Conservation (phyloP, 2,888 invertebrate genomes). For the Adelognathus sp. region DNA sequence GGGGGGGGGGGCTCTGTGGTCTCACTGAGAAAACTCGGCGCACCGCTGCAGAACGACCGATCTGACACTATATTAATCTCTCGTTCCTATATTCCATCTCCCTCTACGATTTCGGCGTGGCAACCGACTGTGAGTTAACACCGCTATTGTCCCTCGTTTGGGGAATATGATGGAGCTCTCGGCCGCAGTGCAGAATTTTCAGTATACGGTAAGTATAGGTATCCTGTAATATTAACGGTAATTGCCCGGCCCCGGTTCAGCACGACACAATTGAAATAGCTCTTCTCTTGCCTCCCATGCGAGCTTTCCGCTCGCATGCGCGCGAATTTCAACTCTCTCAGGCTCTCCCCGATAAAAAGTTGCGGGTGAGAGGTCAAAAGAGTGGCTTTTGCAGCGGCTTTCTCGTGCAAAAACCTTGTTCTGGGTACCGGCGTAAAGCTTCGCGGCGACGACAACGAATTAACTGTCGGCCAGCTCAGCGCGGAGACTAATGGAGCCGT, state of each 20-base stretch:
- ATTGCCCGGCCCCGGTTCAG: constrained; percentile 72
- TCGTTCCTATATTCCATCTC: constrained; percentile 9
- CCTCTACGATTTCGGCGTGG: constrained; percentile 12
- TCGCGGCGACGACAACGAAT: not conserved
- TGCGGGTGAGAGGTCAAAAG: not conserved
- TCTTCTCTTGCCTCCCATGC: constrained; percentile 53
- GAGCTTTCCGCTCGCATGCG: not conserved
- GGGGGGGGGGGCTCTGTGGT: not conserved
- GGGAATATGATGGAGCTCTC: constrained; percentile 73
- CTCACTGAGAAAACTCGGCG: constrained; percentile 6
- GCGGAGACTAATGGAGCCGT: not conserved
- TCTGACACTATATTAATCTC: constrained; percentile 22
- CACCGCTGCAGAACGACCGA: constrained; percentile 32
- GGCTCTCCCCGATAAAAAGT: constrained; percentile 28
- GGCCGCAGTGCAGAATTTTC: constrained; percentile 75
- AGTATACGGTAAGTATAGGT: constrained; percentile 76
- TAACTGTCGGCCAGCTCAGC: not conserved
- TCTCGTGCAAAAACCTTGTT: not conserved
- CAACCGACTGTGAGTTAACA: constrained; percentile 30
- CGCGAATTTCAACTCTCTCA: constrained; percentile 26
- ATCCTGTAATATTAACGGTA: constrained; percentile 75
- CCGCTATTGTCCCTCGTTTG: constrained; percentile 55
- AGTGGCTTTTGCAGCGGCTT: not conserved
- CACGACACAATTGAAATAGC: constrained; percentile 74
- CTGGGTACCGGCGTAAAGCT: not conserved